Percentiles rank a stretch among this genome's conserved stretches.
Conservation (phyloP, 2,797 vertebrate species). For the Okamejei kenojei region DNA sequence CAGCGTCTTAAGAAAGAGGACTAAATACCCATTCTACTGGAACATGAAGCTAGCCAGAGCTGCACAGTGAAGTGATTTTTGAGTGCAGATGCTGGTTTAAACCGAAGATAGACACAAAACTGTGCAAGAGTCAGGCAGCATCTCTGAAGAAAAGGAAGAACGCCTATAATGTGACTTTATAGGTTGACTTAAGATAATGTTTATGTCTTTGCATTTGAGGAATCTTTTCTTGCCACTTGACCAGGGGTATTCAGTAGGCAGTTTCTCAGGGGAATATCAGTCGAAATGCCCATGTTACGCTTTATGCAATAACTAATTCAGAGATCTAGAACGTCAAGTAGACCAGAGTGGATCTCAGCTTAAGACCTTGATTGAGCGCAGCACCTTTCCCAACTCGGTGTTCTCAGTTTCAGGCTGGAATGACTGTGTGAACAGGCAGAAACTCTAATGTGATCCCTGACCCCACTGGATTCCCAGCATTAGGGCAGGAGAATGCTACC, state of each 20-base stretch:
- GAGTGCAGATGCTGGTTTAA: neutral
- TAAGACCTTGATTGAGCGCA: no score
- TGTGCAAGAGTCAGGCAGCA: no score
- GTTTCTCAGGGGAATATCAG: constrained; percentile 34
- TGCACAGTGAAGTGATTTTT: neutral
- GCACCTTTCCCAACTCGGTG: neutral
- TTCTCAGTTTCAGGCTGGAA: neutral
- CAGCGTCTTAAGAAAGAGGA: neutral
- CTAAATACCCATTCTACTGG: neutral
- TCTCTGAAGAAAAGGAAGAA: no score
- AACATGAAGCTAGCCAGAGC: neutral
- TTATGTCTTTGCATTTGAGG: neutral
- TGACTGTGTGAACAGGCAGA: neutral
- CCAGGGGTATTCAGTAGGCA: neutral
- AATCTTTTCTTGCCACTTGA: neutral
- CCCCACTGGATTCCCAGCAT: neutral
- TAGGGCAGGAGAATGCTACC: neutral
- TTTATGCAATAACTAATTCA: constrained; percentile 12
- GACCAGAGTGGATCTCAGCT: neutral
- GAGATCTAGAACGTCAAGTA: neutral
- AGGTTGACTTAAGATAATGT: neutral
- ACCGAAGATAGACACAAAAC: no score
- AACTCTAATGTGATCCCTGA: neutral
- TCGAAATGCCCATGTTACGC: neutral
- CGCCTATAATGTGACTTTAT: neutral